Evolutionary conservation across 1,140 invertebrate genomes (phyloP).

Genomic region (Papilio aristodemus): DNA sequence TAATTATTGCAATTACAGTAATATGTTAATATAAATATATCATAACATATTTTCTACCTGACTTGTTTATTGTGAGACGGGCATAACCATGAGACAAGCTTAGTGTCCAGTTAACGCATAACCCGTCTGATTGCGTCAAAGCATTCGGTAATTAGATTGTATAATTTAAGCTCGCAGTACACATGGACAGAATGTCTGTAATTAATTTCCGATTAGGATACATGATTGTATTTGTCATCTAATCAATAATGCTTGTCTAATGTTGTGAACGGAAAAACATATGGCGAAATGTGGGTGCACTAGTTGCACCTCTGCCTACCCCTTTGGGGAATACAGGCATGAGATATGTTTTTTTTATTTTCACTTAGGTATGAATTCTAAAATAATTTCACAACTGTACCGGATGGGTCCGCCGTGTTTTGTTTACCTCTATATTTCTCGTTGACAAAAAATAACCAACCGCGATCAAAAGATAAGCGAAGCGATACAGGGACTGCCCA

Average conservation of each 20-base stretch:
- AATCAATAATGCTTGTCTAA: slow-evolving; percentile 27
- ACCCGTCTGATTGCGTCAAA: slow-evolving; percentile 16
- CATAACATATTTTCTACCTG: background rate
- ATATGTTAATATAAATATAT: background rate
- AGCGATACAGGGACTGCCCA: background rate
- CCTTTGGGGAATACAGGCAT: too few species aligned
- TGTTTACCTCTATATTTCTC: slow-evolving; percentile 66
- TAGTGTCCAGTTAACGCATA: slow-evolving; percentile 9
- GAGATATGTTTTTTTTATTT: too few species aligned
- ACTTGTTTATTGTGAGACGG: background rate
- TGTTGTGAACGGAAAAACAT: too few species aligned
- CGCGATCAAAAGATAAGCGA: slow-evolving; percentile 40
- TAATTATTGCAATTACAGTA: too few species aligned
- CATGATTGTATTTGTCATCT: slow-evolving; percentile 25
- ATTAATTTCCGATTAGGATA: slow-evolving; percentile 33
- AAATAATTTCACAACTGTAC: too few species aligned
- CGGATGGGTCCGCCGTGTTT: slow-evolving; percentile 57
- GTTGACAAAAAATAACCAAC: slow-evolving; percentile 53
- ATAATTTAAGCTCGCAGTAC: slow-evolving; percentile 26
- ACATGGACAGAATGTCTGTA: slow-evolving; percentile 31
- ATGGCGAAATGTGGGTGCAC: too few species aligned
- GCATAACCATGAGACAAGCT: background rate
- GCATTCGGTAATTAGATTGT: slow-evolving; percentile 32
- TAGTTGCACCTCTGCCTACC: too few species aligned
- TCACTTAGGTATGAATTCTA: too few species aligned